Evolutionary conservation across 2,113 vertebrate genomes (phyloP), one percentile per base, ranked within the genome.

Genomic region (Grammomys surdaster): DNA sequence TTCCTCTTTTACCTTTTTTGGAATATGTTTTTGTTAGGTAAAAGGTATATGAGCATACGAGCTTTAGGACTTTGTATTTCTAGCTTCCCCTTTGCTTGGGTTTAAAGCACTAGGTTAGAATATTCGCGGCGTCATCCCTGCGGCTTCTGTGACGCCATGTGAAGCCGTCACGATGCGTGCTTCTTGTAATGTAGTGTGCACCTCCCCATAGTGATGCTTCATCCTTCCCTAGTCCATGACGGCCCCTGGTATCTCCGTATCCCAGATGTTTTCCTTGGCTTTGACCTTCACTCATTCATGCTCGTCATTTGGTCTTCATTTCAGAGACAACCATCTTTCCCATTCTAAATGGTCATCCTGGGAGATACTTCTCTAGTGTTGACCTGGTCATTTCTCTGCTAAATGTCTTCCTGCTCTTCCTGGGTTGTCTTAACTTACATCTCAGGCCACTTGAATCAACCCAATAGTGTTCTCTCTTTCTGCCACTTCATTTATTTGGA

Each of bases 231-330:
- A 51, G 36, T 75, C 48, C 43, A 1, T 56, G 28, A 31, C 81
- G 58, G 17, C 17, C 46, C 58, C n/a, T 63, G n/a, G 22, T 43
- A 28, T 63, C 43, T 58, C 46, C 4, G 16, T 78, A 1, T 58
- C 40, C 77, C 28, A 90, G 63, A 69, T 16, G 58, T 40, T 89
- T 48, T 69, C 43, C 7, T 92, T 65, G 20, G 31, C 86, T 94
- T 95, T 94, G 73, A 58, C 13, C 56, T 75, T 81, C 88, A 40
- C 75, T 84, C 40, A 6, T 91, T 77, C 85, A 24, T 78, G 78
- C n/a, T 93, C 87, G 88, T 28, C 63, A 67, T 76, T 86, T 86
- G 65, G 9, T 80, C 78, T 93, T 92, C 43, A 77, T 14, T 77
- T 11, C n/a, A 70, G 33, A 85, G 43, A 78, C 40, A 75, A 19